Base-by-base conservation (phyloP, 2,888 invertebrate species). In the Leucania comma region DNA sequence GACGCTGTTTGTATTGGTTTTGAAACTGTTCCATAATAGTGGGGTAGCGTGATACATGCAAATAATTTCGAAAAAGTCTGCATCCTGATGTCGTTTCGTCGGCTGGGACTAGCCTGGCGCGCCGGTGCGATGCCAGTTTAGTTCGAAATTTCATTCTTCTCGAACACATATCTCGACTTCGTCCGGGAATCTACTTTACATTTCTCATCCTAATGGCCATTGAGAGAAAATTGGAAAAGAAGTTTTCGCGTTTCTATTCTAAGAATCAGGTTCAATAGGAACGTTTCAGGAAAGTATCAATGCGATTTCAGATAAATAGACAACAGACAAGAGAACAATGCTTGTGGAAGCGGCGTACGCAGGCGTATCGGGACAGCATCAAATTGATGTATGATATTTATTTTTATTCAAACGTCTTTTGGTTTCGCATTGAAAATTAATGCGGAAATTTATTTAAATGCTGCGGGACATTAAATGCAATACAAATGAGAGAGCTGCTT, bases 121-220 rank as follows among this genome's bases (percentile, higher is more conserved):
- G 78, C 87, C 90, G 84, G 84, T 88, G 89, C 88, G 86, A 84
- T 88, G 90, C 90, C 90, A 92, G 91, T 92, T 93, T 89, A 91
- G 91, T 93, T 93, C 90, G 91, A 93, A 94, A 94, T 94, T 95
- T 94, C 92, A 94, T 95, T 95, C 94, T 95, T 93, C 90, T 90
- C 92, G 89, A 93, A 94, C 93, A 93, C 93, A 95, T 94, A 95
- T 94, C 94, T 94, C 93, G 94, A 92, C 91, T 94, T 92, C 93
- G 90, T 90, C 89, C 92, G 92, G 91, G 92, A 94, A 94, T 94
- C 95, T 95, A 95, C 93, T 95, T 95, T 95, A 94, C 95, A 95
- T 95, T 96, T 95, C 93, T 95, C 95, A 95, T 95, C 94, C 93
- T 95, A 96, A 96, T 95, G 94, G 95, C 95, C 94, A 95, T 95